Evolutionary conservation across 2,113 vertebrate genomes (phyloP).

Genomic region (Pagrus major): DNA sequence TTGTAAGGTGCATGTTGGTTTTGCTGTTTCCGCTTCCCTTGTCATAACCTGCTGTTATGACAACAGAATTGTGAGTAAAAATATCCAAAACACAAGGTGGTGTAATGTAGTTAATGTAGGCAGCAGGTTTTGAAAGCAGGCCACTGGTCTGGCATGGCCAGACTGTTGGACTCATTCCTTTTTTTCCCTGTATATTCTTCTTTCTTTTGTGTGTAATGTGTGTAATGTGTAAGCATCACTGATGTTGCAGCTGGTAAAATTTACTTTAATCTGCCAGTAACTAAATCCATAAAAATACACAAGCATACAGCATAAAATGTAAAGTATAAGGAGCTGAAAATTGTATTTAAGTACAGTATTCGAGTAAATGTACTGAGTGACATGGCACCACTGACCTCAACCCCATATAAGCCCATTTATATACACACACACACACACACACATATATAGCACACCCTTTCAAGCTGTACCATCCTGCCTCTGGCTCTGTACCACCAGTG

Average conservation of each 20-base stretch:
- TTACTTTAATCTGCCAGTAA: background rate
- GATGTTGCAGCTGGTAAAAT: background rate
- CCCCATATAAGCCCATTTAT: conserved; percentile 6
- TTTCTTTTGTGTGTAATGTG: no score
- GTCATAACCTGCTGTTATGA: no score
- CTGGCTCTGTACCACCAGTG: conserved; percentile 54
- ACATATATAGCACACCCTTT: conserved; percentile 31
- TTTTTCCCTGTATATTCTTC: no score
- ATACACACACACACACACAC: conserved; percentile 16
- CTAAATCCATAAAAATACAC: background rate
- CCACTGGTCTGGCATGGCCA: no score
- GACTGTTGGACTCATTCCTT: no score
- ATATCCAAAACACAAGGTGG: no score
- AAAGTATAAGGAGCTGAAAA: background rate
- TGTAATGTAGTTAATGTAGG: no score
- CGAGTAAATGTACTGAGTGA: background rate
- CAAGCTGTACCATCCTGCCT: conserved; percentile 45
- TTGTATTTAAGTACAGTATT: background rate
- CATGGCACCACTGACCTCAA: conserved; percentile 15
- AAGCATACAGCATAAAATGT: background rate
- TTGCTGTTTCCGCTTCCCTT: no score
- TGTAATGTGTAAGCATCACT: background rate
- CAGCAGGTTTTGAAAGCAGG: no score
- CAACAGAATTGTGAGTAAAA: no score
- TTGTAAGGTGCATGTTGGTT: no score